A percentile compares a stretch with the other conserved stretches of the same genome.
Evolutionary conservation across 1,140 invertebrate genomes (phyloP).

Genomic region (Physella acuta): DNA sequence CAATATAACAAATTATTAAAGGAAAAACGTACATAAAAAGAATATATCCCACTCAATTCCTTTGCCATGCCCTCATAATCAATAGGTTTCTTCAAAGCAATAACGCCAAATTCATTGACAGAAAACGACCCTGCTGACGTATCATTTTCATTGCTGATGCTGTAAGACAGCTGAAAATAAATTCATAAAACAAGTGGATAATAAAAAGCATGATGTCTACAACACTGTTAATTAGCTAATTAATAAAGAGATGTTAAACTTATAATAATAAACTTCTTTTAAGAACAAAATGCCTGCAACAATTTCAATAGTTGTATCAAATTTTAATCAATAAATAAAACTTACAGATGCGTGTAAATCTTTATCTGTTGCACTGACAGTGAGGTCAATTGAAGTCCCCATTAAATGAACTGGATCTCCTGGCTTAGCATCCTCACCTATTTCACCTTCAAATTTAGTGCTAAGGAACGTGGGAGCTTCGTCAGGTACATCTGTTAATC

Average conservation of each 20-base stretch:
- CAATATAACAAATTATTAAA: not conserved
- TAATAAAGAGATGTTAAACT: too few species aligned
- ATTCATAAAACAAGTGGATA: not conserved
- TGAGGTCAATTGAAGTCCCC: not conserved
- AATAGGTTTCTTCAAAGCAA: not conserved
- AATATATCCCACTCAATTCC: not conserved
- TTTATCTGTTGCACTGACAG: slow-evolving; percentile 20
- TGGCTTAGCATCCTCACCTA: slow-evolving; percentile 11
- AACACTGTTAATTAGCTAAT: too few species aligned
- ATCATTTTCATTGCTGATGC: not conserved
- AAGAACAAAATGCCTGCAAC: too few species aligned
- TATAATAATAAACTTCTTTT: too few species aligned
- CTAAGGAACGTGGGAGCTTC: slow-evolving; percentile 18
- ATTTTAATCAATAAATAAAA: too few species aligned
- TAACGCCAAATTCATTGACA: not conserved
- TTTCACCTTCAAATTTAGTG: slow-evolving; percentile 21
- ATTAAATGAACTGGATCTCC: not conserved
- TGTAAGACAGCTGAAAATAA: not conserved
- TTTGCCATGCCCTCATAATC: not conserved
- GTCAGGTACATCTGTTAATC: slow-evolving; percentile 20
- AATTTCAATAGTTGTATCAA: too few species aligned
- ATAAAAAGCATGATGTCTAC: not conserved
- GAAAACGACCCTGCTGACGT: not conserved
- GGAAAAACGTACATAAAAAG: not conserved
- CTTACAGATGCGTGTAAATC: too few species aligned